Base-by-base conservation (phyloP, 92 coral and sea anemone species). In the Scolanthus callimorphus region DNA sequence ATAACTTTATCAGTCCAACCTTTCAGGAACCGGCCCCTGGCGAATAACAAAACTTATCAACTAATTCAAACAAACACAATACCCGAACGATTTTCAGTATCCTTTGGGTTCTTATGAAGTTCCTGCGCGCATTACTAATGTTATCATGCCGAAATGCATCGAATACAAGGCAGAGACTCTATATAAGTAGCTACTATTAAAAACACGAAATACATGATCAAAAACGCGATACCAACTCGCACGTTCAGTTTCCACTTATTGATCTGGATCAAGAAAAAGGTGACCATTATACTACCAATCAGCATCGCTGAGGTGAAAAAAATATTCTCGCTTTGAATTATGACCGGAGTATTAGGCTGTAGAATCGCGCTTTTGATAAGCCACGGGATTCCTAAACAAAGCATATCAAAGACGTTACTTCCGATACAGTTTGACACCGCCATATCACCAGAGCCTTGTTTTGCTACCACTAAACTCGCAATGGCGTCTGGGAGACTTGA, bases 401-500 rank as follows among this genome's bases (percentile, higher is more conserved):
- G 44, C 99, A 94, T 94, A 39, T 94, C 99, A 67, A 94, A 94
- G 22, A 94, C 96, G 55, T 94, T 94, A 51, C 99, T 94, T 8
- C 99, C 99, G 4, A 94, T 94, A 41, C 96, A 90, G 62, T 94
- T 94, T 0, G 99, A 90, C 17, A 94, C 87, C 1, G 99, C 99
- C 99, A 94, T 94, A 82, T 94, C 99, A 1, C 94, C 99, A 24
- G 80, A 71, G 0, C 96, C 96, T 84, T 88, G 94, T 49, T 78
- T 78, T 26, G 96, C 90, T 27, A 88, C 96, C 10, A 94, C 99
- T 66, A 94, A 71, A 73, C 99, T 94, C 59, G 99, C 90, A 57
- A 94, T 94, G 73, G 96, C 96, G 72, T 94, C 99, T 63, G 99
- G 99, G 74, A 94, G 86, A 77, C 99, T 94, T 81, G 96, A 87